Percentiles rank a stretch among this genome's conserved stretches.
phyloP scores from a whole-genome alignment of 2,888 invertebrate species.

The Mallateleia sp. region DNA sequence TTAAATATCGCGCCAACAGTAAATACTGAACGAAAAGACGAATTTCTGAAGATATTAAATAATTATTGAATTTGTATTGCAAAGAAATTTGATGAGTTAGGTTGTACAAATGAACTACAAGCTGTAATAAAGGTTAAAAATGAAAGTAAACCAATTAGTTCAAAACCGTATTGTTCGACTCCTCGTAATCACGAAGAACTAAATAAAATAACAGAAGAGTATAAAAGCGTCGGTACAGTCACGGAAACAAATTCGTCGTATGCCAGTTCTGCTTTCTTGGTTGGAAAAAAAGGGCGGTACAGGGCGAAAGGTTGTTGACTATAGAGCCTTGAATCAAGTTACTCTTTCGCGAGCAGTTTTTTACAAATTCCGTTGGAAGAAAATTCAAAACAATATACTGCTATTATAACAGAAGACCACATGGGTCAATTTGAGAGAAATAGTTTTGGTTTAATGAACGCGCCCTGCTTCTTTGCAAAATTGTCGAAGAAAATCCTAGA shows the following conservation, averaged over 20 bases:
- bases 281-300: background rate
- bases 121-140: too few relatives aligned
- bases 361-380: background rate
- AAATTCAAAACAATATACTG: slow-evolving; percentile 1
- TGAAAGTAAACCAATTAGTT: too few relatives aligned
- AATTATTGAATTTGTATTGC: background rate
- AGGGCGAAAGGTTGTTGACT: slow-evolving; percentile 1
- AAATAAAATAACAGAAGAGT: background rate
- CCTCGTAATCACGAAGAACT: background rate
- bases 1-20: too few relatives aligned
- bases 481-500: background rate
- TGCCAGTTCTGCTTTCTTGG: background rate
- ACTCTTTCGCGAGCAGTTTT: slow-evolving; percentile 2
- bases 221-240: background rate
- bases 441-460: background rate
- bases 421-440: background rate
- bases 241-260: background rate
- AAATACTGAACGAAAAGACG: too few relatives aligned
- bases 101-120: background rate
- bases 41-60: background rate
- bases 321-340: background rate
- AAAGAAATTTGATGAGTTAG: background rate
- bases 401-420: background rate
- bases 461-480: slow-evolving; percentile 8
- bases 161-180: too few relatives aligned